Conservation (phyloP, 2,888 invertebrate genomes). For the Archips crataeganus region DNA sequence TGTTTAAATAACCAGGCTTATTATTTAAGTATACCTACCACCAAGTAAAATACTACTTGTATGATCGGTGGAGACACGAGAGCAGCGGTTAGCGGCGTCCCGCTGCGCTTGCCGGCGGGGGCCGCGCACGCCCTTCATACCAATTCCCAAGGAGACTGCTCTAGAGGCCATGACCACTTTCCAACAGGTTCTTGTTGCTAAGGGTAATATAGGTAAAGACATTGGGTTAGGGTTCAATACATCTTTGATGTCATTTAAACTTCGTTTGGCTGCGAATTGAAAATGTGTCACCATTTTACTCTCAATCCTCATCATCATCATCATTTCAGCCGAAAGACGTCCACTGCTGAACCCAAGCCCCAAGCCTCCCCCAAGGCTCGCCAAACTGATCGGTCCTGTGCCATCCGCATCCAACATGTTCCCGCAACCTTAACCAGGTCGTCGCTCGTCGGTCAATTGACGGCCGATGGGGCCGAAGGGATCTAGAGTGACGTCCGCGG, state of each 20-base stretch:
- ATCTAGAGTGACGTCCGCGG: no score
- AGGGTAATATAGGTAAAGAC: neutral
- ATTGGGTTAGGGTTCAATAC: constrained; percentile 1
- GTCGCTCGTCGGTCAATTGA: no score
- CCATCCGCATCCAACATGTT: no score
- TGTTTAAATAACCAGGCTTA: neutral
- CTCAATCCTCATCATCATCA: no score
- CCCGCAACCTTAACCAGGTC: no score
- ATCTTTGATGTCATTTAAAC: neutral
- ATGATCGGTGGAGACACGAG: neutral
- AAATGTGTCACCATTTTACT: no score
- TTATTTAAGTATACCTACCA: neutral
- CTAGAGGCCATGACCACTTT: neutral
- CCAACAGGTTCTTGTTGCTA: neutral
- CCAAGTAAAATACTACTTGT: no score
- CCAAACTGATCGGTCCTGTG: no score
- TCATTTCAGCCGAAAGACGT: no score
- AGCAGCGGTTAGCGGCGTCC: neutral
- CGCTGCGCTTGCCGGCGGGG: neutral
- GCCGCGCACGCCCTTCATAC: constrained; percentile 1
- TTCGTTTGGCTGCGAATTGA: neutral
- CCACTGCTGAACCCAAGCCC: no score
- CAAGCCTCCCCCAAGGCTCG: no score
- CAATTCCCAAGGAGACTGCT: constrained; percentile 7
- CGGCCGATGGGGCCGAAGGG: no score